Base-by-base conservation (phyloP, 1,140 invertebrate species). In the Drosophila busckii region DNA sequence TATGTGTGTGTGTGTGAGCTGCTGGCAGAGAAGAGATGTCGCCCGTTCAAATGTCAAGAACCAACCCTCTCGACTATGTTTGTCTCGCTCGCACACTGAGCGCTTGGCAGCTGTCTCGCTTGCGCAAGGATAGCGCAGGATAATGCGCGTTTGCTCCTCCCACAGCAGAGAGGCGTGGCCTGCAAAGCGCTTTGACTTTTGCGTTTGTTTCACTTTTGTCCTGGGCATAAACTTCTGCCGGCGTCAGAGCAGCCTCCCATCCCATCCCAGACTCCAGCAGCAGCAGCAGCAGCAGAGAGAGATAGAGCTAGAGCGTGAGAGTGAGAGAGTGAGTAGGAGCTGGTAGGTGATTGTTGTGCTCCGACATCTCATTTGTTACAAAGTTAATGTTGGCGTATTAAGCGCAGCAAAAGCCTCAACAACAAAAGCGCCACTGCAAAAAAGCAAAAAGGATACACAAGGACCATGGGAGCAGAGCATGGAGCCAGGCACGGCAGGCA, bases 371-470 rank as follows among this genome's bases (percentile, higher is more conserved):
- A 82, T 82, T 80, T 82, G 75, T 82, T 82, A 82, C 75, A 83
- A 82, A 82, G 75, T 82, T 82, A 82, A 82, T 82, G 75, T 82
- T 80, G 76, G 75, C 75, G 76, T 64, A 82, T 82, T 82, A 82
- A 82, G 75, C 75, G 80, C 70, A 71, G 65, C 75, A 82, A 80
- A 80, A 82, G 69, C 75, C 65, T 67, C 70, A 60, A 71, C 65
- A 82, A 70, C 76, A 75, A 82, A 70, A 75, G 54, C 64, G 53
- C 31, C 52, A 15, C 31, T 23, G 31, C 44, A 56, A 40, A 40
- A 9, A 3, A 20, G 17, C 8, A 55, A 31, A 35, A 44, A 38
- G 3, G 15, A 10, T n/a, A 20, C 0, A 17, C 19, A 35, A 28
- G 17, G 13, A 17, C n/a, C 28, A 29, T 12, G 9, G 6, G 23